Percentiles rank a stretch among this genome's conserved stretches.
Evolutionary conservation across 2,113 vertebrate species (phyloP).

Genomic region (Elaphurus davidianus): DNA sequence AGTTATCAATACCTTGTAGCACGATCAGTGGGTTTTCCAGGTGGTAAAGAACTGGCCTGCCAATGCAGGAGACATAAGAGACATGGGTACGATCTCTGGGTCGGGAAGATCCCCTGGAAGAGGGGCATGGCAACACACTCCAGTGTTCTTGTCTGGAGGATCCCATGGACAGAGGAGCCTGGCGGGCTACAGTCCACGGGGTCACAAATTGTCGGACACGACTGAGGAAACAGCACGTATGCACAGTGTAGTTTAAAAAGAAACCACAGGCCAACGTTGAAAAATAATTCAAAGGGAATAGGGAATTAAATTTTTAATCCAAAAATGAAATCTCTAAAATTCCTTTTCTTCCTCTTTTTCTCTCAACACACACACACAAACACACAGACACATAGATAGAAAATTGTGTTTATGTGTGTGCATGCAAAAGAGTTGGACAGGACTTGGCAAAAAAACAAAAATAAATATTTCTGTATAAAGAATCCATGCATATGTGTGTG

Average conservation of each 20-base stretch:
- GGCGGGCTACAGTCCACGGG: neutral
- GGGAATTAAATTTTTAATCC: neutral
- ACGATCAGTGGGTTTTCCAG: neutral
- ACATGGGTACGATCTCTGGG: neutral
- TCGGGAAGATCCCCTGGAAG: neutral
- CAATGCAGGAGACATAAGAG: neutral
- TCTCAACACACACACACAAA: neutral
- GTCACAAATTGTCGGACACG: neutral
- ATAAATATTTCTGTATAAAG: neutral
- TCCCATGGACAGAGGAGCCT: neutral
- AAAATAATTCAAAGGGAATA: slow-evolving; percentile 8
- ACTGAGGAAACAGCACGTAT: accelerated
- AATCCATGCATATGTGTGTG: neutral
- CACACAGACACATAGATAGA: neutral
- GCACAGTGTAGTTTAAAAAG: neutral
- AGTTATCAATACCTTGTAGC: neutral
- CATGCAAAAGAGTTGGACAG: neutral
- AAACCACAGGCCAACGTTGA: neutral
- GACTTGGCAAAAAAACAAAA: neutral
- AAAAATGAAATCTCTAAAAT: neutral
- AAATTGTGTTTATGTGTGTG: neutral
- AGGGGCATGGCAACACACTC: neutral
- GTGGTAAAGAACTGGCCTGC: neutral
- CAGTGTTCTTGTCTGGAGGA: neutral
- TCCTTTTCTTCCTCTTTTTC: neutral